phyloP scores from a whole-genome alignment of 2,888 invertebrate genomes.

The Clepsis dumicolana region DNA sequence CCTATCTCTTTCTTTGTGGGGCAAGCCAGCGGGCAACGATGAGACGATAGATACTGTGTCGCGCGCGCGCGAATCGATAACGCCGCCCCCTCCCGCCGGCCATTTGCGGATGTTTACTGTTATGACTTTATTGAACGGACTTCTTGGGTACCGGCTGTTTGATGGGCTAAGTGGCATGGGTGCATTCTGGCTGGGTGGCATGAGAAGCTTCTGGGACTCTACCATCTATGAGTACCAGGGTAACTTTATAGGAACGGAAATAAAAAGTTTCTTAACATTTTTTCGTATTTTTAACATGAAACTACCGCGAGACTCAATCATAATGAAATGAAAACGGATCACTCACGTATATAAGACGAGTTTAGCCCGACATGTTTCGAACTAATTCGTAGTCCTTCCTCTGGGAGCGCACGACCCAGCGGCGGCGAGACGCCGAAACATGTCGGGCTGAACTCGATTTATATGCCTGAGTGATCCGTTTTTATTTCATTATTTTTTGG shows the following conservation, averaged over 20 bases:
- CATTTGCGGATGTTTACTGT: slow-evolving; percentile 86
- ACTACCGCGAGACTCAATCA: too few species aligned
- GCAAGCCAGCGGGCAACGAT: slow-evolving; percentile 83
- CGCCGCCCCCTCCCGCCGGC: slow-evolving; percentile 73
- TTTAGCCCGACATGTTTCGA: too few species aligned
- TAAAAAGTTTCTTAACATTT: background rate
- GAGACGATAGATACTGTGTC: slow-evolving; percentile 85
- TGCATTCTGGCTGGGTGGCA: background rate
- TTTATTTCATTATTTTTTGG: too few species aligned
- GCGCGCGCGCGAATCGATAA: slow-evolving; percentile 85
- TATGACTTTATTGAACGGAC: slow-evolving; percentile 86
- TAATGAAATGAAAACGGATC: too few species aligned
- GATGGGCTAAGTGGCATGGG: slow-evolving; percentile 16
- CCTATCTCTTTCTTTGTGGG: slow-evolving; percentile 86
- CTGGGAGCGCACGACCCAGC: too few species aligned
- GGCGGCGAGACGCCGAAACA: too few species aligned
- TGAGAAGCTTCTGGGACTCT: background rate
- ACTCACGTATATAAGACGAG: too few species aligned
- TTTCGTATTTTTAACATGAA: too few species aligned
- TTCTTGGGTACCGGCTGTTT: slow-evolving; percentile 63
- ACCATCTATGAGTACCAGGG: too few species aligned
- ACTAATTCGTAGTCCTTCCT: too few species aligned
- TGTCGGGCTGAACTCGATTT: too few species aligned
- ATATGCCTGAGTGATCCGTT: too few species aligned
- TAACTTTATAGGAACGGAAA: background rate